phyloP scores from a whole-genome alignment of 2,113 vertebrate species.

The Suricata suricatta region DNA sequence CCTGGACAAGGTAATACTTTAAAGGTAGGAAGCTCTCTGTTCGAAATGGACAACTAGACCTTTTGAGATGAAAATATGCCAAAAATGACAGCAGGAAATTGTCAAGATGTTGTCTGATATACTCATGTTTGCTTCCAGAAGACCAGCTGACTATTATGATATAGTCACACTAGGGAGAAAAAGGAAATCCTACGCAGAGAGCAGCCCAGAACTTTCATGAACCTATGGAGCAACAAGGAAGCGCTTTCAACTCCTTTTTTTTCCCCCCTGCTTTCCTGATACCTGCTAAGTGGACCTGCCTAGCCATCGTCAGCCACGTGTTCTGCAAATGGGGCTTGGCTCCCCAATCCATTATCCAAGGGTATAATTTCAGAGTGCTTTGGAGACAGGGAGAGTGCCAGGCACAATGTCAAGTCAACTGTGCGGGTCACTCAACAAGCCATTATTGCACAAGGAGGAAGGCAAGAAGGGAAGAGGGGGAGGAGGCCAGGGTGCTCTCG shows the following conservation, averaged over 20 bases:
- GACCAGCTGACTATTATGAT: background rate
- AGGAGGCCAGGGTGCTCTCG: background rate
- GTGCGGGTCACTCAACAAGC: background rate
- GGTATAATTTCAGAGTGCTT: background rate
- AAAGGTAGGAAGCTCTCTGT: background rate
- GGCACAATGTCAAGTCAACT: background rate
- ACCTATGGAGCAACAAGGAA: background rate
- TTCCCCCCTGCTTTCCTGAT: background rate
- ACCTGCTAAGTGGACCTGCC: background rate
- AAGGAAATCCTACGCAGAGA: background rate
- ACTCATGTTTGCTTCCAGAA: background rate
- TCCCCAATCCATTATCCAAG: background rate
- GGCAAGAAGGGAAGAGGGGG: background rate
- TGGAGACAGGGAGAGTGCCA: background rate
- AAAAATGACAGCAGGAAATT: conserved; percentile 6
- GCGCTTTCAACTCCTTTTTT: background rate
- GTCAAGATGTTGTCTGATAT: background rate
- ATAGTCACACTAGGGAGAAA: background rate
- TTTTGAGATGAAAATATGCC: background rate
- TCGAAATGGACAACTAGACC: background rate
- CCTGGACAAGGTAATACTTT: conserved; percentile 4
- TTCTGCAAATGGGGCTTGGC: background rate
- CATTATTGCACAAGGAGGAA: background rate
- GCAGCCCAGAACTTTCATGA: background rate
- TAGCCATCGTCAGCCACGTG: background rate